A percentile compares a stretch with the other conserved stretches of the same genome.
phyloP scores from a whole-genome alignment of 2,113 vertebrate genomes.

The Onychostruthus taczanowskii region DNA sequence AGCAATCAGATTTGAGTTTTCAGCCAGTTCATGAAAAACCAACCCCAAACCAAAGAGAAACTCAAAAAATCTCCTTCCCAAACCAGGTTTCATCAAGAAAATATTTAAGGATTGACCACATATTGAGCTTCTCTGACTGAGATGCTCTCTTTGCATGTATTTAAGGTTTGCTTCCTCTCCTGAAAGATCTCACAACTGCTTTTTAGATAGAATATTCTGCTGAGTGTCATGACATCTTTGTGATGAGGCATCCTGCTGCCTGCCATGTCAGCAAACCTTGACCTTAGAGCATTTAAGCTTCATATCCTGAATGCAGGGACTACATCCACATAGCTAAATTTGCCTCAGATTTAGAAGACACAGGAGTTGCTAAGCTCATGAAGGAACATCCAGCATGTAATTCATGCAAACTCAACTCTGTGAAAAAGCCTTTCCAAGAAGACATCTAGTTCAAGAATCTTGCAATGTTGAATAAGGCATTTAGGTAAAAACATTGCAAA shows the following conservation, averaged over 20 bases:
- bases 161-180: neutral
- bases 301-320: neutral
- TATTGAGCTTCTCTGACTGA: neutral
- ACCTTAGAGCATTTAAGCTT: neutral
- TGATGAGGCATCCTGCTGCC: neutral
- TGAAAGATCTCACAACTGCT: neutral
- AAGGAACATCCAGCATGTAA: neutral
- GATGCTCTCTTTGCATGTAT: neutral
- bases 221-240: neutral
- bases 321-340: neutral
- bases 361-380: neutral
- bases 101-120: neutral
- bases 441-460: neutral
- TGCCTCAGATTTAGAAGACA: neutral
- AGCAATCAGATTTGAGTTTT: neutral
- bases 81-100: neutral
- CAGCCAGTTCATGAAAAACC: neutral
- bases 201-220: neutral
- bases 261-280: neutral
- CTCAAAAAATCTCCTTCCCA: fast-evolving
- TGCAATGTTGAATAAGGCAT: neutral
- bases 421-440: neutral
- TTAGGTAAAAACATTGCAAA: neutral
- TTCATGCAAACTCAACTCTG: neutral
- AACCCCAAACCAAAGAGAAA: neutral